Percentiles rank a stretch among this genome's conserved stretches.
phyloP scores from a whole-genome alignment of 2,113 vertebrate species.

The Tragelaphus strepsiceros region DNA sequence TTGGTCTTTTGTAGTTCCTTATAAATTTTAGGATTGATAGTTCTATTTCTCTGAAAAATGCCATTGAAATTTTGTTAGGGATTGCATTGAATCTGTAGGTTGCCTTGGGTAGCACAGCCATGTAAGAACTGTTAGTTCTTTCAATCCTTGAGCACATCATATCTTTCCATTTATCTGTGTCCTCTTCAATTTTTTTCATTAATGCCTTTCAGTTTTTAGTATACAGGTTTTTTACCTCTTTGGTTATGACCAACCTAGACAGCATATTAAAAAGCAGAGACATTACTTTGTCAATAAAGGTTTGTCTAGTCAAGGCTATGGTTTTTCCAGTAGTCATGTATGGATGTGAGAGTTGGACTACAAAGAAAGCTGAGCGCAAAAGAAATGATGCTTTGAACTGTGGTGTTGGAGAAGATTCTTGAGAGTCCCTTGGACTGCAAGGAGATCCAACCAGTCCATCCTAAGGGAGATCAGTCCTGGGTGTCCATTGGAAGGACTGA shows the following conservation, averaged over 20 bases:
- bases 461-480: no score
- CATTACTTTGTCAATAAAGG: no score
- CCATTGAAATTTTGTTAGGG: neutral
- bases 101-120: neutral
- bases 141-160: neutral
- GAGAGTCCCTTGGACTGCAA: no score
- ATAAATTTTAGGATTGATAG: neutral
- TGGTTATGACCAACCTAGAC: neutral
- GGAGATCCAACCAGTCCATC: no score
- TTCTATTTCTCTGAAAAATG: neutral
- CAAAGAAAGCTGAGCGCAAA: no score
- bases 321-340: no score
- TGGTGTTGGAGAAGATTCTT: no score
- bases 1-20: neutral
- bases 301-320: no score
- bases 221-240: neutral
- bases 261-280: no score
- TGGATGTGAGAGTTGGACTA: no score
- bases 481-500: no score
- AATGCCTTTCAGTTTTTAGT: neutral
- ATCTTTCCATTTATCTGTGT: neutral
- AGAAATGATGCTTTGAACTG: no score
- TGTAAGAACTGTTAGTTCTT: neutral
- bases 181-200: neutral
- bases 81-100: neutral